Conservation (phyloP, 2,888 invertebrate genomes). For the Habrosyne pyritoides region DNA sequence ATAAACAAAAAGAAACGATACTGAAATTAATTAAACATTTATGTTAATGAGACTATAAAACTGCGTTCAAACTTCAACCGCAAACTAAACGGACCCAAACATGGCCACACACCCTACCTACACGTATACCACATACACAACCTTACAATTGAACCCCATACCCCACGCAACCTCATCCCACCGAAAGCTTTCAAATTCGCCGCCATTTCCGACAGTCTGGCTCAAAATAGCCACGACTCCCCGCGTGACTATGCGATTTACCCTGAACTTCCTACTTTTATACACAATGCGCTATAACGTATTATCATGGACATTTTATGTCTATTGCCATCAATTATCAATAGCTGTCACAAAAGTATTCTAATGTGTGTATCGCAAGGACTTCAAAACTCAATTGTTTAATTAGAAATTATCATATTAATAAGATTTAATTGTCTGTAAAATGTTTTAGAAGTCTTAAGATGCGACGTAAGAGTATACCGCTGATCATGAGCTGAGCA, state of each 20-base stretch:
- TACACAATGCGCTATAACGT: conserved; percentile 16
- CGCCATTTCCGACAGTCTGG: conserved; percentile 44
- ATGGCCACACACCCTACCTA: no score
- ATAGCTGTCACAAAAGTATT: no score
- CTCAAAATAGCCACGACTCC: conserved; percentile 40
- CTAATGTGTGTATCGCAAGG: no score
- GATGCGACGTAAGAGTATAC: no score
- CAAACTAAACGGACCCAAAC: neutral
- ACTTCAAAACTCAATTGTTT: no score
- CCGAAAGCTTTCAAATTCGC: conserved; percentile 19
- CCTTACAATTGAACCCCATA: conserved; percentile 21
- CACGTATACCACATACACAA: neutral
- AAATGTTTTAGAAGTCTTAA: no score
- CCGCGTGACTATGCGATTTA: conserved; percentile 1
- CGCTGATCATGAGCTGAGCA: no score
- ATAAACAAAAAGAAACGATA: no score
- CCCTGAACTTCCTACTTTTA: conserved; percentile 29
- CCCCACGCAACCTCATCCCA: conserved; percentile 13
- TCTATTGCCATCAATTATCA: neutral
- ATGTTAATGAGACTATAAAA: neutral
- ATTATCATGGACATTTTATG: conserved; percentile 2
- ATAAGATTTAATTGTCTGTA: no score
- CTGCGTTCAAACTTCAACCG: neutral
- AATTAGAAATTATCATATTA: no score
- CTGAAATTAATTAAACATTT: neutral